These are phyloP conservation scores for Seladonia tumulorum DNA, from an alignment of 2,888 invertebrate genomes.

Conservation along the genomic window DNA sequence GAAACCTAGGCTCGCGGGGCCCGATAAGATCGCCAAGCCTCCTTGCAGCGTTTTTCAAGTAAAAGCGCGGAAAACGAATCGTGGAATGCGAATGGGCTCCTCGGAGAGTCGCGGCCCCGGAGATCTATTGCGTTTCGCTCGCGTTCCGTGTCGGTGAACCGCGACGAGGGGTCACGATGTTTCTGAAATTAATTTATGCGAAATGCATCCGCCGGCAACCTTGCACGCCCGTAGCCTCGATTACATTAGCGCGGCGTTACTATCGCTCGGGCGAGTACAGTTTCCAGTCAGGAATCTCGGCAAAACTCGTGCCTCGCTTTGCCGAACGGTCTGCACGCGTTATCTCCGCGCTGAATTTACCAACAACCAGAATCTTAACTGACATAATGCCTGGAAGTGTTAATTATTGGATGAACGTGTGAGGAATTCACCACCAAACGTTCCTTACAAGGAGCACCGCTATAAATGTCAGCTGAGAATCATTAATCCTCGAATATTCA, in stretches of 20 bases:
- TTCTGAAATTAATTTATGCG: conserved; percentile 72
- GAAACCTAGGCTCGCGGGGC: conserved; percentile 34
- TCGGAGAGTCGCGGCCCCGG: conserved; percentile 21
- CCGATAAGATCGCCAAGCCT: conserved; percentile 53
- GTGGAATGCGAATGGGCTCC: conserved; percentile 46
- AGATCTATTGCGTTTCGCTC: conserved; percentile 50
- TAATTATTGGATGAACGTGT: neutral
- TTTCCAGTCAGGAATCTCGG: conserved; percentile 2
- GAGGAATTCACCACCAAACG: neutral
- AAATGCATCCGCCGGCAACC: conserved; percentile 69
- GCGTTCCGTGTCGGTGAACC: conserved; percentile 56
- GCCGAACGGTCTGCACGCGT: neutral
- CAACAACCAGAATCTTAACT: neutral
- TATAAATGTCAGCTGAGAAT: too few relatives aligned
- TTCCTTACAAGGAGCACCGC: too few relatives aligned
- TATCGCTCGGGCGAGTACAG: conserved; percentile 3
- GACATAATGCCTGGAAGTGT: neutral
- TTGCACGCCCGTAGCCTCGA: conserved; percentile 58
- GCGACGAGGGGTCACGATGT: conserved; percentile 56
- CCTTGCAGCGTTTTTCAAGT: conserved; percentile 44
- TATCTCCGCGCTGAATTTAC: neutral
- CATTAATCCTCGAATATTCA: too few relatives aligned
- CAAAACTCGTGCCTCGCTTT: conserved; percentile 8
- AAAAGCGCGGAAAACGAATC: conserved; percentile 56
- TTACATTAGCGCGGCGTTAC: conserved; percentile 25